These are phyloP conservation scores for Ceriagrion tenellum DNA, from an alignment of 2,888 invertebrate species.

Conservation along the genomic window DNA sequence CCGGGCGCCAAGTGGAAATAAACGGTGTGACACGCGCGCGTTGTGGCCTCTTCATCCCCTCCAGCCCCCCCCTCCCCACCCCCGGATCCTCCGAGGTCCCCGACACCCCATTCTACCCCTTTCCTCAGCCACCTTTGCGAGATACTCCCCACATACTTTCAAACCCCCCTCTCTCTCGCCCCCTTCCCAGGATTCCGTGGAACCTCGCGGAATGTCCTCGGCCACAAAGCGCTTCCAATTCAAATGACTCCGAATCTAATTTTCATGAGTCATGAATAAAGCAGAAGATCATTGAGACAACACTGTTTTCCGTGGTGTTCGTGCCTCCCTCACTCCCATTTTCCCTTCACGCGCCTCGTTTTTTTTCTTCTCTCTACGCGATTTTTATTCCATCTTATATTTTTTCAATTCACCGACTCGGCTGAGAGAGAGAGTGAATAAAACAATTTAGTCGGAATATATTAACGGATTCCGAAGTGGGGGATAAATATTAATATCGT, in stretches of 20 bases:
- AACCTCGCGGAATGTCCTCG: slow-evolving; percentile 36
- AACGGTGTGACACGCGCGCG: slow-evolving; percentile 45
- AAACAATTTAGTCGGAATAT: not conserved
- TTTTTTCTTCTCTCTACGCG: too few species aligned
- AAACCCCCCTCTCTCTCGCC: too few species aligned
- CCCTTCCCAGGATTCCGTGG: not conserved
- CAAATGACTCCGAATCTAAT: slow-evolving; percentile 67
- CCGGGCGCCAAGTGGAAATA: slow-evolving; percentile 23
- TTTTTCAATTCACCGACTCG: not conserved
- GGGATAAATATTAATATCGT: not conserved
- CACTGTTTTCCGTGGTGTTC: slow-evolving; percentile 7
- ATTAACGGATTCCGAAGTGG: not conserved
- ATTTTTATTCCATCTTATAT: not conserved
- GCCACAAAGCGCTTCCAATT: slow-evolving; percentile 57
- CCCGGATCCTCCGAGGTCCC: not conserved
- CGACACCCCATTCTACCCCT: not conserved
- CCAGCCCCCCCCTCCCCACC: not conserved
- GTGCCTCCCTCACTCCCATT: not conserved
- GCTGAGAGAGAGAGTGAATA: not conserved
- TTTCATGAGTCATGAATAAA: slow-evolving; percentile 63
- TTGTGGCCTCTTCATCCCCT: not conserved
- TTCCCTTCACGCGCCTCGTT: not conserved
- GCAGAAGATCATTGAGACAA: slow-evolving; percentile 44
- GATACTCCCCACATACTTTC: not conserved
- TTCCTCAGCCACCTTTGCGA: not conserved